Conservation (phyloP, 2,113 vertebrate genomes). For the Solea solea region DNA sequence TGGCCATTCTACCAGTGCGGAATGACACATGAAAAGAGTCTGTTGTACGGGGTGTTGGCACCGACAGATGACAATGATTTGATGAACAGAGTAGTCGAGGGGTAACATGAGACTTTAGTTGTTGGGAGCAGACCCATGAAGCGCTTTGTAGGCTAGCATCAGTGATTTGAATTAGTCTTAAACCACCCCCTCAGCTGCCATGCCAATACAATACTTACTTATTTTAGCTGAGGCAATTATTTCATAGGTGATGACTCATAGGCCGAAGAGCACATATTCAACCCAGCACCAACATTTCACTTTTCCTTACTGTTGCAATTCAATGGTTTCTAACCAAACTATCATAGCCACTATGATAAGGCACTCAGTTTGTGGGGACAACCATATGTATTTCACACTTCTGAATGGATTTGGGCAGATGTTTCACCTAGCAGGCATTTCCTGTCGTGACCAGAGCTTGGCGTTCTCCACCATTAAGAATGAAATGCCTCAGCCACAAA, state of each 20-base stretch:
- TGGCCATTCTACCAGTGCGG: too few relatives aligned
- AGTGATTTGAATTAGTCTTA: too few relatives aligned
- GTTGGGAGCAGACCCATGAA: too few relatives aligned
- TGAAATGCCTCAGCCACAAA: conserved; percentile 62
- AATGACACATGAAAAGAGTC: too few relatives aligned
- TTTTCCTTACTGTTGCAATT: neutral
- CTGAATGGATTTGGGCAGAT: conserved; percentile 53
- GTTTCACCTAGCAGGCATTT: conserved; percentile 75
- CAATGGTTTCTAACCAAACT: conserved; percentile 14
- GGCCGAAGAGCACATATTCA: neutral
- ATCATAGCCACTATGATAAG: conserved; percentile 13
- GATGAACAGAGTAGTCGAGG: too few relatives aligned
- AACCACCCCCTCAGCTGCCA: too few relatives aligned
- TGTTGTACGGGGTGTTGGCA: too few relatives aligned
- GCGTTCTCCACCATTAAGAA: conserved; percentile 63
- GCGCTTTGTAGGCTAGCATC: too few relatives aligned
- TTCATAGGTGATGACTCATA: neutral
- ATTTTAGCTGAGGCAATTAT: neutral
- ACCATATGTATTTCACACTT: conserved; percentile 45
- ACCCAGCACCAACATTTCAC: neutral
- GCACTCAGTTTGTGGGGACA: conserved; percentile 23
- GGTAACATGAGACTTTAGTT: too few relatives aligned
- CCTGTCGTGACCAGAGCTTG: conserved; percentile 73
- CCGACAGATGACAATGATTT: too few relatives aligned
- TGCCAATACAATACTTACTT: too few relatives aligned